Evolutionary conservation across 2,797 vertebrate species (phyloP).

Genomic region (Darevskia nairensis): DNA sequence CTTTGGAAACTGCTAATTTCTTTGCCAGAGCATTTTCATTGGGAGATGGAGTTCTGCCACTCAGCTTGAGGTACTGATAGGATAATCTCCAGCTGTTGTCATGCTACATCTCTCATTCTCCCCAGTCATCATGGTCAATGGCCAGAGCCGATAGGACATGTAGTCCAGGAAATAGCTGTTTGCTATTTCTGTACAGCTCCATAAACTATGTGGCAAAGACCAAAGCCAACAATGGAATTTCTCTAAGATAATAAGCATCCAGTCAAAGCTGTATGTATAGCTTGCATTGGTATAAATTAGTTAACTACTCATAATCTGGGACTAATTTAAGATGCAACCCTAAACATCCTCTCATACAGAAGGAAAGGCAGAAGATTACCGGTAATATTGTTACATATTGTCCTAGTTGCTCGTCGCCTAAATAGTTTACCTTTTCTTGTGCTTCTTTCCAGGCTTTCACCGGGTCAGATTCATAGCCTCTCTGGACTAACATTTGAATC

Average conservation of each 20-base stretch:
- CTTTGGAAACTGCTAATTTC: too few species aligned
- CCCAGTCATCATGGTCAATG: too few species aligned
- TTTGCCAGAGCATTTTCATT: too few species aligned
- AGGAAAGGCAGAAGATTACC: neutral
- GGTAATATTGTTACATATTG: neutral
- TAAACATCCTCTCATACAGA: neutral
- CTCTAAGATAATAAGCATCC: neutral
- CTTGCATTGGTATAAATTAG: neutral
- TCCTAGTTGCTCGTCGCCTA: neutral
- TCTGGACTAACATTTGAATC: slow-evolving; percentile 95
- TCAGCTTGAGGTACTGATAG: too few species aligned
- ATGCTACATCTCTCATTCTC: too few species aligned
- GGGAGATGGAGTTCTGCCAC: too few species aligned
- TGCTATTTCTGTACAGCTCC: neutral
- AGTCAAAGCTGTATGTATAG: neutral
- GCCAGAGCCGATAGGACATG: too few species aligned
- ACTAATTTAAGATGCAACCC: neutral
- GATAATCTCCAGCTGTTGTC: too few species aligned
- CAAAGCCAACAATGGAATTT: neutral
- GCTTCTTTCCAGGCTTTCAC: slow-evolving; percentile 93
- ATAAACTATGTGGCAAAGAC: neutral
- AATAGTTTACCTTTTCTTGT: slow-evolving; percentile 84
- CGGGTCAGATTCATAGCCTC: slow-evolving; percentile 96
- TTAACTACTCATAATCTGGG: neutral
- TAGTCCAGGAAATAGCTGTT: too few species aligned